phyloP scores from a whole-genome alignment of 2,888 invertebrate genomes.

The Andricus quercusramuli region DNA sequence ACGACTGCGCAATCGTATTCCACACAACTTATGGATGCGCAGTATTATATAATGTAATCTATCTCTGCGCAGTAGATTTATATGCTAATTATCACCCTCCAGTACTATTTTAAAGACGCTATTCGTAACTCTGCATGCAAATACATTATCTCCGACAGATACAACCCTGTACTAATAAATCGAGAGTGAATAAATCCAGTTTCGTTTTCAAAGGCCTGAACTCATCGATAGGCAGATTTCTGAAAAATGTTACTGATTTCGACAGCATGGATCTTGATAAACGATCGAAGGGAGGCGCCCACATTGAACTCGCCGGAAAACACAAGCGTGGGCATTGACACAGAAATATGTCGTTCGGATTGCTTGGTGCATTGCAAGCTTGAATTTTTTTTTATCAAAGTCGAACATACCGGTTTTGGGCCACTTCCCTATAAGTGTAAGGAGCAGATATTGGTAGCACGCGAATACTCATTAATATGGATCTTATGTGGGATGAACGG shows the following conservation, averaged over 20 bases:
- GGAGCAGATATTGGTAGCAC: constrained; percentile 37
- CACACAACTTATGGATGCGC: too few species aligned
- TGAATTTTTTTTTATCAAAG: constrained; percentile 28
- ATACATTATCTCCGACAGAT: neutral
- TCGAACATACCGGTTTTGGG: constrained; percentile 31
- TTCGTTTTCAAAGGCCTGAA: neutral
- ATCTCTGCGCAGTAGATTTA: neutral
- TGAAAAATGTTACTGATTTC: constrained; percentile 7
- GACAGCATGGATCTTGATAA: constrained; percentile 34
- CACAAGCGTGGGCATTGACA: constrained; percentile 38
- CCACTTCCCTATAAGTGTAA: constrained; percentile 37
- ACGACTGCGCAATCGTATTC: too few species aligned
- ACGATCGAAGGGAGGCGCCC: constrained; percentile 38
- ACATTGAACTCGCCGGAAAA: constrained; percentile 27
- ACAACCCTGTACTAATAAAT: constrained; percentile 1
- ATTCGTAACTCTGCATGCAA: neutral
- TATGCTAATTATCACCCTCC: neutral
- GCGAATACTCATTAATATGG: constrained; percentile 60
- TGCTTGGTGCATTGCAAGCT: constrained; percentile 17
- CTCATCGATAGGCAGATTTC: constrained; percentile 19
- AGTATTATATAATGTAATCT: neutral
- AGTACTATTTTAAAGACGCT: neutral
- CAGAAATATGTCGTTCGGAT: constrained; percentile 33
- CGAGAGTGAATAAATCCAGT: constrained; percentile 28
- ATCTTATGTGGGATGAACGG: constrained; percentile 65